phyloP scores from a whole-genome alignment of 2,888 invertebrate species.

The Lomographa bimaculata region DNA sequence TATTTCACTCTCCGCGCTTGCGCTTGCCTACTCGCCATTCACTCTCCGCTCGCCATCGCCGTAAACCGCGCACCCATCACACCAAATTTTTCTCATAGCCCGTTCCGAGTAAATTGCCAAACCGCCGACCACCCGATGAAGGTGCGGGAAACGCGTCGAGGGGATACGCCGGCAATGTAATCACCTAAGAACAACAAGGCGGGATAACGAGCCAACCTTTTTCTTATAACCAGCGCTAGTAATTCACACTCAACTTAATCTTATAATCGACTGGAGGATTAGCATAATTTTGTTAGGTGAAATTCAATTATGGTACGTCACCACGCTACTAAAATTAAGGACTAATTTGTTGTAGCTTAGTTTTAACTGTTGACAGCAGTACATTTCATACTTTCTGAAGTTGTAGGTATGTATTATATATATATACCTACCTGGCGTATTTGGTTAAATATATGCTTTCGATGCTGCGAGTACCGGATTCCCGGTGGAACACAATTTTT shows the following conservation, averaged over 20 bases:
- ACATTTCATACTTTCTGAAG: too few relatives aligned
- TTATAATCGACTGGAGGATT: constrained; percentile 59
- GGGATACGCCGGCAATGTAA: constrained; percentile 67
- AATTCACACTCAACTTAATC: constrained; percentile 63
- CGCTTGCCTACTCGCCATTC: constrained; percentile 52
- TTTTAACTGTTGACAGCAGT: too few relatives aligned
- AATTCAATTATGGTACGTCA: constrained; percentile 4
- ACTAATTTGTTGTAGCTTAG: background rate
- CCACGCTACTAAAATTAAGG: too few relatives aligned
- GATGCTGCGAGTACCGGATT: too few relatives aligned
- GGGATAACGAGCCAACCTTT: constrained; percentile 62
- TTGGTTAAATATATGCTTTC: too few relatives aligned
- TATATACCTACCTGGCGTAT: too few relatives aligned
- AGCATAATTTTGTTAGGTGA: constrained; percentile 38
- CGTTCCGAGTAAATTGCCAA: constrained; percentile 74
- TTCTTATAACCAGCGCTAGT: constrained; percentile 49
- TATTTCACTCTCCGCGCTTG: too few relatives aligned
- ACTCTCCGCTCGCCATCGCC: constrained; percentile 28
- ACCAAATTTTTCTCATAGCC: constrained; percentile 74
- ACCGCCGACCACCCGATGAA: constrained; percentile 64
- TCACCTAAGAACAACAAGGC: constrained; percentile 68
- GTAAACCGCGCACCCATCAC: constrained; percentile 45
- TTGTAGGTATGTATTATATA: too few relatives aligned
- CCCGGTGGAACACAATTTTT: too few relatives aligned
- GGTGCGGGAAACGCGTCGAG: constrained; percentile 59